A percentile compares a stretch with the other conserved stretches of the same genome.
Evolutionary conservation across 2,797 vertebrate species (phyloP).

Genomic region (Enoplosus armatus): DNA sequence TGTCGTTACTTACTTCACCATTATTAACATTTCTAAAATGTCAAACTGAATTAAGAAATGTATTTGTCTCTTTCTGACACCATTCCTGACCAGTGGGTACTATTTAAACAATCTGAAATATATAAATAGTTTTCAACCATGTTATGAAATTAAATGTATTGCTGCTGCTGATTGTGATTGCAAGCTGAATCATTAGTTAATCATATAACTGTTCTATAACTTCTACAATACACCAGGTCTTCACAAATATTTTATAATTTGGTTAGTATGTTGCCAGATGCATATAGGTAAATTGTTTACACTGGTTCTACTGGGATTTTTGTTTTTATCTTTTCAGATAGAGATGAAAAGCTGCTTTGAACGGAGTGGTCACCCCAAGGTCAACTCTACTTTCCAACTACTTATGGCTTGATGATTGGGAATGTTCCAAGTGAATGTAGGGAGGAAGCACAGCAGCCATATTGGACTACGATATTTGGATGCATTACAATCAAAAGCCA

Average conservation of each 20-base stretch:
- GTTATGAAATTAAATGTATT: conserved; percentile 21
- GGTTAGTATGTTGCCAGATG: not conserved
- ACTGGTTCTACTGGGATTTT: not conserved
- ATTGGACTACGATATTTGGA: not conserved
- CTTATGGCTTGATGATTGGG: not conserved
- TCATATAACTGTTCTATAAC: conserved; percentile 4
- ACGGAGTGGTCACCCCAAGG: not conserved
- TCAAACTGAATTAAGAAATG: not conserved
- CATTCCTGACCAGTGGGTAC: not conserved
- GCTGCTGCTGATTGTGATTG: conserved; percentile 13
- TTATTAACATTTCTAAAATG: not conserved
- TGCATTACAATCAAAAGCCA: conserved; percentile 2
- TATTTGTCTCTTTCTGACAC: not conserved
- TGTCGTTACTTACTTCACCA: not conserved
- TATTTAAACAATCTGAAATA: too few relatives aligned
- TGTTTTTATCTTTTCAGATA: not conserved
- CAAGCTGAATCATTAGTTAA: conserved; percentile 4
- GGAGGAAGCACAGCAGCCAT: not conserved
- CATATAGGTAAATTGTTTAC: not conserved
- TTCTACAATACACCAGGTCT: not conserved
- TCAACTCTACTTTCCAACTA: not conserved
- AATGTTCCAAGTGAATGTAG: not conserved
- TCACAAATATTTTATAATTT: not conserved
- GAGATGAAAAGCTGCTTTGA: not conserved
- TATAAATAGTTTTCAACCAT: conserved; percentile 22